Evolutionary conservation across 2,113 vertebrate genomes (phyloP), one percentile per base, ranked within the genome.

Genomic region (Crotalus viridis): DNA sequence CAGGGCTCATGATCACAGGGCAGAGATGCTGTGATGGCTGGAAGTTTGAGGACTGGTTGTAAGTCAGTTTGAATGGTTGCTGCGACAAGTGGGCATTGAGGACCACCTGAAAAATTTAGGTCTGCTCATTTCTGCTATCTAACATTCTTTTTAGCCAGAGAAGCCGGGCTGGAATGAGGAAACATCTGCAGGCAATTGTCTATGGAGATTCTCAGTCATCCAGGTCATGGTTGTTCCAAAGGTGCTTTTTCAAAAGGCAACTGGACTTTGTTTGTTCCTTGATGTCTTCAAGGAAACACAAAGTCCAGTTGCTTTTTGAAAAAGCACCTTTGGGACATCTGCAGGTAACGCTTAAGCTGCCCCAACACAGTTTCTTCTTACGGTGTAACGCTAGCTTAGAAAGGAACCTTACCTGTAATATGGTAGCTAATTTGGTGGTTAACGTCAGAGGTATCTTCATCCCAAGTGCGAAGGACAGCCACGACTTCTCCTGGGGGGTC

Each of bases 401-500:
- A 33, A 93, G 24, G 10, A 22, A 39, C 95, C 98, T 98, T 95
- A 99, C 99, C 99, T 94, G 99, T 99, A 95, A 99, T 99, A 95
- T 99, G 98, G 97, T 99, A 99, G 98, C 98, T 99, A 97, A 99
- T 99, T 98, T 99, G 99, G 39, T 98, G 98, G 95, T 99, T 99
- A 39, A 98, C 91, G 28, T 98, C 98, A 0, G 98, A 99, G 0
- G 98, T 99, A 96, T 99, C 99, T 89, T 98, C 98, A 95, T 99
- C 99, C 97, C 98, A 98, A 1, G 99, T 99, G 97, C 98, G 99
- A 90, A 99, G 98, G 52, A 99, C 98, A 0, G 99, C 99, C 52
- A 99, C 99, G 43, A 99, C 99, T 93, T 99, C 98, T 0, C 99
- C 99, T 0, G 99, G 99, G 0, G 98, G 98, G 93, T 99, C 99